These are phyloP conservation scores for Anguilla anguilla DNA, from an alignment of 2,797 vertebrate genomes.

Conservation along the genomic window DNA sequence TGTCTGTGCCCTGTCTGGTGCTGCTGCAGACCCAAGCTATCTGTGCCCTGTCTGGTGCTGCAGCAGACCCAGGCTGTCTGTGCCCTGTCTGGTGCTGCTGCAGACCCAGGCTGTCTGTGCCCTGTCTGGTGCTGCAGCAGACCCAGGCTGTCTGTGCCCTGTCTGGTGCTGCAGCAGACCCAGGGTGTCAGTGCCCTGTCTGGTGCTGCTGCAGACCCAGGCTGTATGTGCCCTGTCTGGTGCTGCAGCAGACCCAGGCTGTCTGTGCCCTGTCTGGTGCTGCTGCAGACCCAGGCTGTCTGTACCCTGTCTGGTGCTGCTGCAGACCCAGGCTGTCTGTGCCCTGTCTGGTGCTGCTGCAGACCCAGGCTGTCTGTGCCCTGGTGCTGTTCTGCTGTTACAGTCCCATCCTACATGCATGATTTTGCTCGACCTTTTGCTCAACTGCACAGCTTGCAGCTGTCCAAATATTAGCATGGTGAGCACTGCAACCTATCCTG, in stretches of 20 bases:
- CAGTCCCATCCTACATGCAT: background rate
- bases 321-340: background rate
- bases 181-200: background rate
- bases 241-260: background rate
- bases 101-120: too few species aligned
- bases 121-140: background rate
- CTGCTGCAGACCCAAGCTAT: background rate
- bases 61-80: background rate
- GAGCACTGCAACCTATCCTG: slow-evolving; percentile 21
- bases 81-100: background rate
- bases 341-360: background rate
- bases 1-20: background rate
- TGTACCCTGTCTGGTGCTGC: background rate
- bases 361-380: background rate
- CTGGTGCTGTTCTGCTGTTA: background rate
- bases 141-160: background rate
- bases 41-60: background rate
- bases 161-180: too few species aligned
- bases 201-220: background rate
- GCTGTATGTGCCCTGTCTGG: background rate
- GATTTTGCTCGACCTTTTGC: background rate
- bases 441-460: slow-evolving; percentile 30
- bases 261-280: background rate
- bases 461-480: slow-evolving; percentile 40
- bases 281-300: background rate